Evolutionary conservation across 1,140 invertebrate species (phyloP).

Genomic region (Brachionus rubens): DNA sequence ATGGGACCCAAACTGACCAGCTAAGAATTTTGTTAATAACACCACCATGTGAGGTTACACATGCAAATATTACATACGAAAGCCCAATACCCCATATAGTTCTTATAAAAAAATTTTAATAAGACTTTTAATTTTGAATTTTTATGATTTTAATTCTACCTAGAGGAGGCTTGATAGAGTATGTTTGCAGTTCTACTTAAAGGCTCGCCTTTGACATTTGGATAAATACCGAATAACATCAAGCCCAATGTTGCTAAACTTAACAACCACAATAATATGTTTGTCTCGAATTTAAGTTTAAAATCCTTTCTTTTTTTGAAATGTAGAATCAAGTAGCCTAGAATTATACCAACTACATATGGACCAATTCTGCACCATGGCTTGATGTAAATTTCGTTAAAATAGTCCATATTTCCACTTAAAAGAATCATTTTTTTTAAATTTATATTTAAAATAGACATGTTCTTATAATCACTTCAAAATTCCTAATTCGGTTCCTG

Average conservation of each 20-base stretch:
- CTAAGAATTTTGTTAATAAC: constrained; percentile 11
- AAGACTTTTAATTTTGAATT: background rate
- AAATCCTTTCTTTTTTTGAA: constrained; percentile 24
- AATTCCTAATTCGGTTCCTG: constrained; percentile 22
- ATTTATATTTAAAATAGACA: background rate
- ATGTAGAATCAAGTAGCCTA: constrained; percentile 53
- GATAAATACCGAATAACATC: constrained; percentile 43
- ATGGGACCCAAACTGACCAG: constrained; percentile 32
- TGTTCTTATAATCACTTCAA: constrained; percentile 16
- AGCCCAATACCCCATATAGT: constrained; percentile 30
- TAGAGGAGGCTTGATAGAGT: constrained; percentile 25
- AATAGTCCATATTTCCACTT: background rate
- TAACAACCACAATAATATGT: constrained; percentile 20
- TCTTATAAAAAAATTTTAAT: background rate
- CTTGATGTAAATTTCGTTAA: constrained; percentile 16
- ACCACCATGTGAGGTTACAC: constrained; percentile 34
- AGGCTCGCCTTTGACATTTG: constrained; percentile 35
- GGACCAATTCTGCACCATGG: constrained; percentile 60
- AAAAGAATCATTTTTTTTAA: background rate
- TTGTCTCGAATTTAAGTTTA: background rate
- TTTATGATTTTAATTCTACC: background rate
- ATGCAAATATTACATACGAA: constrained; percentile 30
- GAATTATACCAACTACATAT: constrained; percentile 62
- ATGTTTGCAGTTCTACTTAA: background rate
- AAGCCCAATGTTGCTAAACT: background rate